phyloP scores from a whole-genome alignment of 2,113 vertebrate genomes.

The Pica pica region DNA sequence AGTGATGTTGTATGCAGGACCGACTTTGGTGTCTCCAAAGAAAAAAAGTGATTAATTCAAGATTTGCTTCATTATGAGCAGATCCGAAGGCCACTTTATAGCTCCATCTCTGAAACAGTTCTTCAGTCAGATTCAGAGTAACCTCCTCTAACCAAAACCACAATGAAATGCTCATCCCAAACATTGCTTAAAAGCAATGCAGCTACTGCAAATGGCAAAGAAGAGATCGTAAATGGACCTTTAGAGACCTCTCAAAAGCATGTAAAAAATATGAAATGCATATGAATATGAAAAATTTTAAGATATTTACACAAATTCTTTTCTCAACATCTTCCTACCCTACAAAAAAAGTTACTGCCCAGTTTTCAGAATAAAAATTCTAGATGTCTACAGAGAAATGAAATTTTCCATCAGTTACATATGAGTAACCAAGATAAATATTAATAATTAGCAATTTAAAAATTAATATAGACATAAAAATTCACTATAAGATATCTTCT shows the following conservation, averaged over 20 bases:
- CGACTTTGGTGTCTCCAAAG: not conserved
- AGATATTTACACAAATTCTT: not conserved
- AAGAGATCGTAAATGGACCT: not conserved
- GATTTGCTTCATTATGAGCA: not conserved
- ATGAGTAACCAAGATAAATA: not conserved
- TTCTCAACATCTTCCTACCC: not conserved
- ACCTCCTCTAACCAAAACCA: not conserved
- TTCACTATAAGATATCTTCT: not conserved
- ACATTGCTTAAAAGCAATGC: not conserved
- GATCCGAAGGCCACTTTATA: not conserved
- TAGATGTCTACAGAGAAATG: not conserved
- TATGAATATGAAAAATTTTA: not conserved
- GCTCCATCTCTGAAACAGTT: not conserved
- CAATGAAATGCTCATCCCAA: not conserved
- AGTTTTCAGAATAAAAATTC: not conserved
- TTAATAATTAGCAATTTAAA: not conserved
- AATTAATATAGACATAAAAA: not conserved
- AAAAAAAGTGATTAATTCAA: not conserved
- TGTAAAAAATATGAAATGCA: not conserved
- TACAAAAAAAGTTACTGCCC: not conserved
- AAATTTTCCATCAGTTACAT: not conserved
- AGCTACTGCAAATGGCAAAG: not conserved
- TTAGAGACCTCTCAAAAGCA: not conserved
- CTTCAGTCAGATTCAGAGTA: not conserved
- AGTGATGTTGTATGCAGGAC: not conserved